These are phyloP conservation scores for Ptychadena robeensis DNA, from an alignment of 2,797 vertebrate genomes.

Conservation along the genomic window DNA sequence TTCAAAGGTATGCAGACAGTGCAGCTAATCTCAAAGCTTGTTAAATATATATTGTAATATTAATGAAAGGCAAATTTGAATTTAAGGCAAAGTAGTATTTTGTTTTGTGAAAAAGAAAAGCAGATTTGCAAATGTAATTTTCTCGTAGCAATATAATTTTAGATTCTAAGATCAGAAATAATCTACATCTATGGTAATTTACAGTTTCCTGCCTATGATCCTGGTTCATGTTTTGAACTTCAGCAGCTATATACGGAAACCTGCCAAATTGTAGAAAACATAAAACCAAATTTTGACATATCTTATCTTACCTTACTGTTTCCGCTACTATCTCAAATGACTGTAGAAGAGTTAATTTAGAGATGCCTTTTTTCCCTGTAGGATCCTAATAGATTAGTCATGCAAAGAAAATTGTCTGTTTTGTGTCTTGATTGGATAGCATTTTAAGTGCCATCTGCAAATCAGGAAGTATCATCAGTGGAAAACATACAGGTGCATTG, in stretches of 20 bases:
- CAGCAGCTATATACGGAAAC: constrained; percentile 26
- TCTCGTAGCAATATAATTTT: neutral
- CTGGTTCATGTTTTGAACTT: constrained; percentile 29
- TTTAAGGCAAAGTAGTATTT: constrained; percentile 23
- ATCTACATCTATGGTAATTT: neutral
- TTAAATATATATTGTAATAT: constrained; percentile 38
- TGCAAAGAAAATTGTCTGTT: constrained; percentile 33
- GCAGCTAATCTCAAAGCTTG: neutral
- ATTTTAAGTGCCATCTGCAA: constrained; percentile 30
- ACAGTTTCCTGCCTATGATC: constrained; percentile 32
- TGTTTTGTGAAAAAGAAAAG: neutral
- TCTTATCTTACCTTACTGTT: constrained; percentile 16
- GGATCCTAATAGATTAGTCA: constrained; percentile 2
- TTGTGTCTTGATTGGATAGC: constrained; percentile 30
- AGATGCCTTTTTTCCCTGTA: neutral
- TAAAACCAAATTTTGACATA: constrained; percentile 46
- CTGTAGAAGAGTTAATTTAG: constrained; percentile 32
- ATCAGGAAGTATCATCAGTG: constrained; percentile 24
- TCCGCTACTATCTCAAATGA: neutral
- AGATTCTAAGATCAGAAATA: neutral
- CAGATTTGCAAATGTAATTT: constrained; percentile 18
- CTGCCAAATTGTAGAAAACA: constrained; percentile 27
- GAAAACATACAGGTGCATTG: constrained; percentile 24
- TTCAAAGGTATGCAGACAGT: neutral
- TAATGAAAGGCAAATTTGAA: constrained; percentile 19